Base-by-base conservation (phyloP, 2,797 vertebrate genomes). In the Danio tinwini region DNA sequence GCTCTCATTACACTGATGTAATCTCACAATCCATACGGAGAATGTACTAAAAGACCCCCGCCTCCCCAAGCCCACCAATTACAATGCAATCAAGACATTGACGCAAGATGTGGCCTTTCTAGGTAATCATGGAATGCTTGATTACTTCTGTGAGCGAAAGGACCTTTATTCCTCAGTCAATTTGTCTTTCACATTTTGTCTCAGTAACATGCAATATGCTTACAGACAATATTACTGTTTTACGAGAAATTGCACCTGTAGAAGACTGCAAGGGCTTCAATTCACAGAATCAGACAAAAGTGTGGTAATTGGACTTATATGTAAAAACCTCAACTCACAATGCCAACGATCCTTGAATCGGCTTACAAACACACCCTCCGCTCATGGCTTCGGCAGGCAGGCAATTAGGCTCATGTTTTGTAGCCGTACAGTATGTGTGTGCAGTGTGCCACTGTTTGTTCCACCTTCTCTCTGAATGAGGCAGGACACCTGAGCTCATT, bases 401-500 rank as follows among this genome's bases (percentile, higher is more conserved):
- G 45, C 29, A 50, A 56, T 62, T 14, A 61, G 10, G 13, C 17
- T 12, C 49, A 7, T 56, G 19, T 70, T 76, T 61, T 67, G n/a
- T 77, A 39, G 13, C 40, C 17, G 49, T 58, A 6, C 40, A 17
- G 49, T 58, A 6, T 67, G 50, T 67, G 63, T 50, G 58, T 62
- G 40, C 52, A 8, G 39, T 42, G 59, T 7, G 19, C 11, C 0
- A 5, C 14, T 53, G 61, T 55, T 55, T 65, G 61, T 80, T 74
- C 42, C 29, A 19, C 55, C 44, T 9, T 55, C 56, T 56, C 21
- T 59, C 29, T 53, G 67, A 79, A 56, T 21, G 72, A 70, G 55
- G 40, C 63, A 61, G 37, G 79, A 69, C 80, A 74, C 50, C 74
- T 63, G 29, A 81, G 84, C 90, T 90, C 86, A 90, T 85, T 90